Base-by-base conservation (phyloP, 2,113 vertebrate species). In the Apteryx owenii region DNA sequence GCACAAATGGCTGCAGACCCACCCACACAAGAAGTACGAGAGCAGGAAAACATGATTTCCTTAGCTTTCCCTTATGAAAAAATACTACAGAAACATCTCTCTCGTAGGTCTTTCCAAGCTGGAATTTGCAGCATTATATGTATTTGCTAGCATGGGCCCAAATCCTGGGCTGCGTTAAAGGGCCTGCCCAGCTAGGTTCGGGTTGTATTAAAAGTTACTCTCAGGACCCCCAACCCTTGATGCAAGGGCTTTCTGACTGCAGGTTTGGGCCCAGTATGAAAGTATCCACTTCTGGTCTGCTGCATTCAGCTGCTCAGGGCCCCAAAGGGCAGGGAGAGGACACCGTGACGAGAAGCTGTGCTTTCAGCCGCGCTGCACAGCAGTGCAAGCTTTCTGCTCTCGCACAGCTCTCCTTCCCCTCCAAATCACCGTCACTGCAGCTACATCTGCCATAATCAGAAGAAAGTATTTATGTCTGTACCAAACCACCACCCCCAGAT, bases 21-120 rank as follows among this genome's bases (percentile, higher is more conserved):
- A 40, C 58, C 70, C 66, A 53, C 62, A 29, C 1, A 0, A 68
- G 58, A 85, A 25, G 26, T 82, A 29, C 56, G 16, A 53, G 51
- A 80, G 25, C 31, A 56, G 64, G 31, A 23, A 38, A 16, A 61
- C 20, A 33, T 33, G 33, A 18, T 23, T 70, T 68, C 38, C 36
- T 91, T 12, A 91, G 18, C 38, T 25, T 83, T 92, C 36, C 46
- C 76, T 88, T 26, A 78, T 58, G 81, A 95, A 92, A 82, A 95
- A 91, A 80, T 60, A 62, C n/a, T 68, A 61, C 31, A 85, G 78
- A 84, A 90, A 28, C 29, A 5, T 38, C 6, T 54, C 48, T 73
- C 10, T 81, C 3, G 1, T 36, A 76, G 58, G 65, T 54, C 38
- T 40, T 44, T 80, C 26, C 58, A 54, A 40, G 75, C 26, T 38